phyloP scores from a whole-genome alignment of 2,888 invertebrate genomes.

The Magallana nippona region DNA sequence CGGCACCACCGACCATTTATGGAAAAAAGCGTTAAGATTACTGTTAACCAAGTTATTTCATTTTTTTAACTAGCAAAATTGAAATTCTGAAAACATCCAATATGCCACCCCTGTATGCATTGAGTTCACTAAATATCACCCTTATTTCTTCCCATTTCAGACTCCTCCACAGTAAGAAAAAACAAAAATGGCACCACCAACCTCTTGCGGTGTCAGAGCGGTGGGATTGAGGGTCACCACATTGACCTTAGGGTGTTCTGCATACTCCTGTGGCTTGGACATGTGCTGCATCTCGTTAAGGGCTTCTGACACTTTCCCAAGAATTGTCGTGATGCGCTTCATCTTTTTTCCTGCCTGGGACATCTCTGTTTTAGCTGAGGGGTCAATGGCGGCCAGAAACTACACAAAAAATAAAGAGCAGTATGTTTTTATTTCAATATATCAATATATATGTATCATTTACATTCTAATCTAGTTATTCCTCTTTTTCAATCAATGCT shows the following conservation, averaged over 20 bases:
- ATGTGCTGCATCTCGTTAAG: constrained; percentile 59
- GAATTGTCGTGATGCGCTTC: constrained; percentile 53
- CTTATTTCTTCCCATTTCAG: too few species aligned
- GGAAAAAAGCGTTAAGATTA: too few species aligned
- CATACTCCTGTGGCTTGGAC: constrained; percentile 55
- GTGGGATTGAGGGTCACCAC: constrained; percentile 74
- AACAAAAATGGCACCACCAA: constrained; percentile 48
- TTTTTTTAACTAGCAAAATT: background rate
- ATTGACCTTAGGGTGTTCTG: constrained; percentile 75
- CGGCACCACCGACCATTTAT: too few species aligned
- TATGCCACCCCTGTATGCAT: too few species aligned
- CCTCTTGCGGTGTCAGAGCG: constrained; percentile 73
- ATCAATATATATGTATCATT: background rate
- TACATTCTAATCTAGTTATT: background rate
- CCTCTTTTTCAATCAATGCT: background rate
- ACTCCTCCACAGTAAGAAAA: too few species aligned
- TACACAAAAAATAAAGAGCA: background rate
- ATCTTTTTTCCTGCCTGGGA: constrained; percentile 59
- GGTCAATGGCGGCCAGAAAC: constrained; percentile 45
- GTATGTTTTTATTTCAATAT: background rate
- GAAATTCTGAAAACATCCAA: background rate
- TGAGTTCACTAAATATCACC: too few species aligned
- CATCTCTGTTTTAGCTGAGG: constrained; percentile 36
- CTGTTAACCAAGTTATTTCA: background rate
- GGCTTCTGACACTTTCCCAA: constrained; percentile 61